These are phyloP conservation scores for Saxicola maurus DNA, from an alignment of 2,797 vertebrate genomes.

Conservation along the genomic window DNA sequence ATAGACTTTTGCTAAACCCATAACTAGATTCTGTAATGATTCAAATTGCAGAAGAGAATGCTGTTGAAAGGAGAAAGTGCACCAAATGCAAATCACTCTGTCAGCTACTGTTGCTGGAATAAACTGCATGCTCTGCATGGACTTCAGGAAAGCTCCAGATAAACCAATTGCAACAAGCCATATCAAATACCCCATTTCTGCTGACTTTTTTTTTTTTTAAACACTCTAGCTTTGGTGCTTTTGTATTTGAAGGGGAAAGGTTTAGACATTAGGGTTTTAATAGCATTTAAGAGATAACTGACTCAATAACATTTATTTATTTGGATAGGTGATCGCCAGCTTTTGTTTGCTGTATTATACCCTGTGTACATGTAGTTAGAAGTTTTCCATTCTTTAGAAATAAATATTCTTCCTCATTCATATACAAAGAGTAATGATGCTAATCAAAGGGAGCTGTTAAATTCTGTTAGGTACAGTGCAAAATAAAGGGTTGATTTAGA, in stretches of 20 bases:
- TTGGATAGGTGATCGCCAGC: not conserved
- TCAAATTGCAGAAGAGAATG: not conserved
- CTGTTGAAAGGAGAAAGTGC: conserved; percentile 7
- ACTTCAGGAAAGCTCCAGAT: conserved; percentile 61
- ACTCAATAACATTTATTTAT: not conserved
- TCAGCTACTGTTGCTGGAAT: conserved; percentile 52
- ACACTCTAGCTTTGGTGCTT: not conserved
- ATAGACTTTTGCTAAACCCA: not conserved
- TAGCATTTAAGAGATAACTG: not conserved
- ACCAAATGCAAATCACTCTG: conserved; percentile 30
- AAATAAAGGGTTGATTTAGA: not conserved
- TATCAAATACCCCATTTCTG: conserved; percentile 44
- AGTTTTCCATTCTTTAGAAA: not conserved
- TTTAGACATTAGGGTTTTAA: not conserved
- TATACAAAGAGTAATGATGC: not conserved
- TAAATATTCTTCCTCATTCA: not conserved
- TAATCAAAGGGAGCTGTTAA: not conserved
- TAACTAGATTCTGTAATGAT: not conserved
- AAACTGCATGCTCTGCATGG: conserved; percentile 46
- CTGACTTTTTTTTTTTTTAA: not conserved
- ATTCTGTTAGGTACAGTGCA: not conserved
- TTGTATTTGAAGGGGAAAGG: conserved; percentile 28
- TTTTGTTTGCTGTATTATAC: not conserved
- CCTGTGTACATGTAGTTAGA: not conserved
- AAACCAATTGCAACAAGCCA: not conserved